Conservation (phyloP, 2,888 invertebrate species). For the Atrina japonica region DNA sequence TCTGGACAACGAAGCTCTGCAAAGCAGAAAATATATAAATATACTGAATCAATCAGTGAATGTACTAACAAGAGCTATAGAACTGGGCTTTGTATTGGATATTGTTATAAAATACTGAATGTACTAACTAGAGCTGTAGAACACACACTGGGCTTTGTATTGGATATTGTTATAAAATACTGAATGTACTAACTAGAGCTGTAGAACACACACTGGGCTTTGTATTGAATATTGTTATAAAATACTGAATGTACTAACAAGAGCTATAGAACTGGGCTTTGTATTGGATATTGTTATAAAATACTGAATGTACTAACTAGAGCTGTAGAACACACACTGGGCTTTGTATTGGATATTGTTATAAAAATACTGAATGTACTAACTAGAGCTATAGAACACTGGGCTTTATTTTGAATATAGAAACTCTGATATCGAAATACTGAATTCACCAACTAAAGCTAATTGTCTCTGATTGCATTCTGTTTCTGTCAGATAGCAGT, state of each 20-base stretch:
- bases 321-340: not conserved
- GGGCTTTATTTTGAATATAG: not conserved
- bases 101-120: not conserved
- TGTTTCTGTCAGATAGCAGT: too few species aligned
- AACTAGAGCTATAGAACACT: not conserved
- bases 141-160: not conserved
- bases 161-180: not conserved
- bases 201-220: too few species aligned
- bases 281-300: not conserved
- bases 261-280: not conserved
- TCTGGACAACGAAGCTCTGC: slow-evolving; percentile 40
- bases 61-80: not conserved
- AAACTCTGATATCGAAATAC: not conserved
- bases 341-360: not conserved
- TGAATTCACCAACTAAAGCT: not conserved
- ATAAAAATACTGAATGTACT: not conserved
- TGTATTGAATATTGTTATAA: not conserved
- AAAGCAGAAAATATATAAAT: too few species aligned
- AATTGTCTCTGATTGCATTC: not conserved
- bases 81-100: not conserved
- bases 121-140: not conserved
- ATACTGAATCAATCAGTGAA: not conserved
- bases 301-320: not conserved
- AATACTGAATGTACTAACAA: not conserved
- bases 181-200: not conserved